A percentile compares a stretch with the other conserved stretches of the same genome.
Evolutionary conservation across 2,888 invertebrate species (phyloP).

Genomic region (Nomada flava): DNA sequence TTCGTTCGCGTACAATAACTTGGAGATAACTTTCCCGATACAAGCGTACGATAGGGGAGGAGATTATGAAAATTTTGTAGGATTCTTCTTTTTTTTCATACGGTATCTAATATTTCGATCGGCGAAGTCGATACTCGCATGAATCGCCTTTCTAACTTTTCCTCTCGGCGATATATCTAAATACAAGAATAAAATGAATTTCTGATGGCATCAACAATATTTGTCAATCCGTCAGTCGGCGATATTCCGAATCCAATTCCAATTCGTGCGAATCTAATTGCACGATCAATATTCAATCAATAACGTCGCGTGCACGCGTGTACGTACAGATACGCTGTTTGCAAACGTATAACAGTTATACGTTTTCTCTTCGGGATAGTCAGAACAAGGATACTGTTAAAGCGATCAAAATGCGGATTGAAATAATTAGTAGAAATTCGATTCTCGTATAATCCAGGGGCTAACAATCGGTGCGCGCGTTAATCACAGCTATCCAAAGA

Average conservation of each 20-base stretch:
- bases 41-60: not conserved
- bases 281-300: conserved; percentile 10
- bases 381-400: not conserved
- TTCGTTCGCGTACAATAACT: not conserved
- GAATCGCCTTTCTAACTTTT: not conserved
- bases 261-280: not conserved
- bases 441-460: no score
- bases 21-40: not conserved
- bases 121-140: no score
- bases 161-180: not conserved
- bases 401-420: not conserved
- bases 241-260: conserved; percentile 1
- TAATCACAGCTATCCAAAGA: conserved; percentile 34
- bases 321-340: no score
- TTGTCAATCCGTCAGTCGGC: not conserved
- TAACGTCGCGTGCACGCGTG: no score
- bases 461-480: not conserved
- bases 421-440: not conserved
- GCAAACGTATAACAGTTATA: not conserved
- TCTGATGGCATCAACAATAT: not conserved
- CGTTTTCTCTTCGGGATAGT: not conserved
- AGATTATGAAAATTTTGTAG: not conserved
- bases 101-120: not conserved
- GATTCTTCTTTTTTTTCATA: no score
- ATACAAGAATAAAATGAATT: not conserved